A percentile compares a stretch with the other conserved stretches of the same genome.
Evolutionary conservation across 1,140 invertebrate species (phyloP).

Genomic region (Leptestheria dahalacensis): DNA sequence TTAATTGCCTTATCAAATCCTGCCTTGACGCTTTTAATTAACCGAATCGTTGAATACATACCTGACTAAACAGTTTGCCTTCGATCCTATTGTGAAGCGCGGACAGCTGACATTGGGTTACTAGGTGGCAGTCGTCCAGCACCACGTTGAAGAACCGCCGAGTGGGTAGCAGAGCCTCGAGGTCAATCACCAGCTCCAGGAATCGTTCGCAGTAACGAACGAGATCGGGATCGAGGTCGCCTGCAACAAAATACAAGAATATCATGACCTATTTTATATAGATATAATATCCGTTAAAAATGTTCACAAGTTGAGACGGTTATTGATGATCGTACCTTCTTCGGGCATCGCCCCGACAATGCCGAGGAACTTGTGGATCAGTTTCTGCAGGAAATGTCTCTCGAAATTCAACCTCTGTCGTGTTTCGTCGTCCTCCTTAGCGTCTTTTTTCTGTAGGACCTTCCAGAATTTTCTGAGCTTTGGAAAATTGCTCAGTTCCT

Average conservation of each 20-base stretch:
- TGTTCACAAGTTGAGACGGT: too few relatives aligned
- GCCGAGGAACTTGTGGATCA: conserved; percentile 81
- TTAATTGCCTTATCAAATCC: too few relatives aligned
- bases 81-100: conserved; percentile 56
- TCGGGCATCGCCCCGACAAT: conserved; percentile 59
- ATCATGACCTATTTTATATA: too few relatives aligned
- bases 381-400: conserved; percentile 63
- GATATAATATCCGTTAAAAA: conserved; percentile 1
- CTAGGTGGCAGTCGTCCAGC: conserved; percentile 84
- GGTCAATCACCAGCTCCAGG: conserved; percentile 87
- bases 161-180: conserved; percentile 87
- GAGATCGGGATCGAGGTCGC: conserved; percentile 38
- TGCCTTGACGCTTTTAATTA: not conserved
- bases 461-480: conserved; percentile 90
- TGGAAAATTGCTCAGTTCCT: conserved; percentile 68
- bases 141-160: conserved; percentile 92
- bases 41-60: conserved; percentile 28
- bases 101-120: conserved; percentile 76
- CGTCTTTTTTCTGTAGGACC: conserved; percentile 68
- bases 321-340: conserved; percentile 37
- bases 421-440: conserved; percentile 44
- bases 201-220: conserved; percentile 87
- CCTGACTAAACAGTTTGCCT: conserved; percentile 81
- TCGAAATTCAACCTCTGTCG: conserved; percentile 68
- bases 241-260: conserved; percentile 23